Percentiles rank a stretch among this genome's conserved stretches.
These are phyloP conservation scores for Oligia fasciuncula DNA, from an alignment of 2,888 invertebrate species.

Conservation along the genomic window DNA sequence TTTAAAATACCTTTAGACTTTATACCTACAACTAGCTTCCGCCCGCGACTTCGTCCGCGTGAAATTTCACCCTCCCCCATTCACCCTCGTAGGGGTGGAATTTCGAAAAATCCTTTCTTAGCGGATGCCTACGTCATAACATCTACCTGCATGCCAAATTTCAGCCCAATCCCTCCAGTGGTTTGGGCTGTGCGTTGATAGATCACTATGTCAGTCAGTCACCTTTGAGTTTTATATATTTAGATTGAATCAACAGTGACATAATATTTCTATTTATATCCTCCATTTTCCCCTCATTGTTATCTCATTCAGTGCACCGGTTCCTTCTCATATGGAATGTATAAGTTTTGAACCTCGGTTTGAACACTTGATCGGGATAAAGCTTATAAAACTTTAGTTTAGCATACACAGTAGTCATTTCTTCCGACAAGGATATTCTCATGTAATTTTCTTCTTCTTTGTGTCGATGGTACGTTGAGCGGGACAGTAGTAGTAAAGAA, in stretches of 20 bases:
- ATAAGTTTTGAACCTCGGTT: slow-evolving; percentile 20
- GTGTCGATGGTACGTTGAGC: background rate
- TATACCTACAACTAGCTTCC: background rate
- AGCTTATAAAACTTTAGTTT: slow-evolving; percentile 8
- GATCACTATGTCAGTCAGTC: too few relatives aligned
- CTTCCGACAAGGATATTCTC: slow-evolving; percentile 1
- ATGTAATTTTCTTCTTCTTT: background rate
- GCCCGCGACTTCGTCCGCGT: too few relatives aligned
- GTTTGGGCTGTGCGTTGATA: too few relatives aligned
- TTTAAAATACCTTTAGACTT: background rate
- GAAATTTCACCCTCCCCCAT: too few relatives aligned
- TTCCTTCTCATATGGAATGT: slow-evolving; percentile 21
- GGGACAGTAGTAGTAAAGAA: background rate
- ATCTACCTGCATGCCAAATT: too few relatives aligned
- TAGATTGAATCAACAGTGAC: background rate
- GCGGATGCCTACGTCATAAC: too few relatives aligned
- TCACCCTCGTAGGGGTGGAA: too few relatives aligned
- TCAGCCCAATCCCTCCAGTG: too few relatives aligned
- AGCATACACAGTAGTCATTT: slow-evolving; percentile 29
- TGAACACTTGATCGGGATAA: slow-evolving; percentile 17
- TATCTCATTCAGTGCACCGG: slow-evolving; percentile 12
- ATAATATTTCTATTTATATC: background rate
- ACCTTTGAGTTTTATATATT: too few relatives aligned
- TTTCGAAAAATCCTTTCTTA: too few relatives aligned
- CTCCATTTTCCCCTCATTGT: background rate